Base-by-base conservation (phyloP, 2,113 vertebrate species). In the Lophius piscatorius region DNA sequence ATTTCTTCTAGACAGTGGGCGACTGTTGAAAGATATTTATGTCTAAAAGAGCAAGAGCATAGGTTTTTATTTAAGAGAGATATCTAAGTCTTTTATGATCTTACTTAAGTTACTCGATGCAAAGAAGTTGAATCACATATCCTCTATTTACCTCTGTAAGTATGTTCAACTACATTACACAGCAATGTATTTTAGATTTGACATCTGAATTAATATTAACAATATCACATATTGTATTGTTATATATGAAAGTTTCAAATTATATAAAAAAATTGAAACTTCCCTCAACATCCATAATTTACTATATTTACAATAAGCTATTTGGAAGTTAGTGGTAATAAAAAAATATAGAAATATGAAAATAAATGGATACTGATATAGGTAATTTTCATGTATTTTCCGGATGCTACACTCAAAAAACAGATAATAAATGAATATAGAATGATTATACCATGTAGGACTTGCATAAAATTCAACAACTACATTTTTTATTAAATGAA, bases 1-100 rank as follows among this genome's bases (percentile, higher is more conserved):
- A 33, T 54, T 35, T 71, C 21, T 57, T 22, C n/a, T 0, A 22
- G 23, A 73, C 40, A 64, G 21, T n/a, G 9, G 9, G 13, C n/a
- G 6, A 28, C 57, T 65, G 66, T 56, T 66, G 9, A 45, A 38
- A 28, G 21, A 40, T 41, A 20, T 48, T 24, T 23, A 20, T 4
- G 0, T 52, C 26, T 40, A 13, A 52, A 57, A 36, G 58, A 48
- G 55, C 9, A 34, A 34, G 13, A 24, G 10, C 8, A 3, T 17
- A 40, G 2, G 7, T 4, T 9, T 11, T n/a, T 4, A n/a, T 23
- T 60, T 45, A 4, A 31, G 4, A 26, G 16, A 35, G 6, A 18
- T 20, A 7, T 36, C 2, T 40, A 13, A 7, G 9, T 22, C 9
- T 20, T 29, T 28, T 28, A 28, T 5, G 26, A 28, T 28, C 26